Conservation (phyloP, 2,113 vertebrate species). For the Hemibagrus wyckioides region DNA sequence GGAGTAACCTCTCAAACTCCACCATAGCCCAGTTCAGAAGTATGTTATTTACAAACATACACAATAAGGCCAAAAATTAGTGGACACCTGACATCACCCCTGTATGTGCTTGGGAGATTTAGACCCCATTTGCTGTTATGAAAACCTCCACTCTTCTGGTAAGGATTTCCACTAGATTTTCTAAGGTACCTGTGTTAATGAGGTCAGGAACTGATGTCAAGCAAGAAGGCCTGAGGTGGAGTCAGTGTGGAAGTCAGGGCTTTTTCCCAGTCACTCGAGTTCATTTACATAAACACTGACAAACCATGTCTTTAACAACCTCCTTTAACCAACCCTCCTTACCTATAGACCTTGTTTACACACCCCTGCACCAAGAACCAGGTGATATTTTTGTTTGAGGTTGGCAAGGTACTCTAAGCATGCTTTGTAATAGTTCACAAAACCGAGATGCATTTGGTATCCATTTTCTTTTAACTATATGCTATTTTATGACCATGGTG, state of each 20-base stretch:
- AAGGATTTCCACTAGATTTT: not conserved
- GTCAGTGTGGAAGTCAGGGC: not conserved
- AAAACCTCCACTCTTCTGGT: not conserved
- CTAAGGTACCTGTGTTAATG: not conserved
- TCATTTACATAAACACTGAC: not conserved
- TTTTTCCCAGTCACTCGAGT: not conserved
- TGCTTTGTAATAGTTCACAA: not conserved
- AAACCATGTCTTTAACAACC: not conserved
- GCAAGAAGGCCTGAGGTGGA: not conserved
- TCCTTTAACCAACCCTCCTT: no score
- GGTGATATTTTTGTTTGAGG: not conserved
- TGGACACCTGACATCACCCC: not conserved
- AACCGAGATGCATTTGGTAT: not conserved
- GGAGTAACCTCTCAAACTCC: not conserved
- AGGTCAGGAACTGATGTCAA: not conserved
- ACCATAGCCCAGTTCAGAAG: not conserved
- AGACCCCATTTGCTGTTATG: not conserved
- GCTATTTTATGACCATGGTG: no score
- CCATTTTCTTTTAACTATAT: no score
- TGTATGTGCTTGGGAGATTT: no score
- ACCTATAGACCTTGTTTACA: not conserved
- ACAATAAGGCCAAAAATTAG: not conserved
- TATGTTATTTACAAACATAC: not conserved
- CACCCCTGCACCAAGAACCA: not conserved
- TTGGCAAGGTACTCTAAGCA: not conserved